Evolutionary conservation across 1,140 invertebrate genomes (phyloP), one percentile per base, ranked within the genome.

Genomic region (Mactra quadrangularis): DNA sequence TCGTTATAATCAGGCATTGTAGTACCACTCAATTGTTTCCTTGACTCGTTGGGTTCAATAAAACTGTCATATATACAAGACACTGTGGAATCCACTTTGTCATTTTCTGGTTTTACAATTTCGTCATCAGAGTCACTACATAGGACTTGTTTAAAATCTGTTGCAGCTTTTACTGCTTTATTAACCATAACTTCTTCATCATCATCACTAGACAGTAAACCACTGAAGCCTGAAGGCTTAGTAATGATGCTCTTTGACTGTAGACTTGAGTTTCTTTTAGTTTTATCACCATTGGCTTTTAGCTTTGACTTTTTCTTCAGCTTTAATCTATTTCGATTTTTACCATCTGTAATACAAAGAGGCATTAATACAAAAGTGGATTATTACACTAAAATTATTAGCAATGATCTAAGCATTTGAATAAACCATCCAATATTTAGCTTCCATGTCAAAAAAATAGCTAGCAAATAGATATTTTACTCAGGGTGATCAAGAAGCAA

Each of bases 71-170:
- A 25, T 38, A 64, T 25, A 64, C 60, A 64, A 38, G 60, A 22
- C 25, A 38, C n/a, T n/a, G 60, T 38, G 35, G 35, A 0, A 17
- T 15, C 9, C n/a, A 6, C 3, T 35, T 50, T 68, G 19, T 3
- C 19, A 52, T 1, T 25, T 13, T 1, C 3, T 11, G 17, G 9
- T 3, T 4, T 7, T 11, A 4, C 3, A 3, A 15, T 3, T 27
- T 76, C 74, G 6, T 62, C 74, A 45, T 76, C 74, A 50, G 74
- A 76, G 29, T 64, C 74, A 62, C 74, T 64, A 52, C 59, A 76
- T n/a, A 76, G 57, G 4, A 76, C 55, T n/a, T n/a, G n/a, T n/a
- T n/a, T n/a, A n/a, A n/a, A n/a, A 45, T 55, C 55, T 50, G 59
- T 76, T 62, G 3, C 1, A 52, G 2, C 47, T 3, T 25, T 13